Percentiles rank a stretch among this genome's conserved stretches.
Evolutionary conservation across 2,797 vertebrate genomes (phyloP).

Genomic region (Fringilla coelebs): DNA sequence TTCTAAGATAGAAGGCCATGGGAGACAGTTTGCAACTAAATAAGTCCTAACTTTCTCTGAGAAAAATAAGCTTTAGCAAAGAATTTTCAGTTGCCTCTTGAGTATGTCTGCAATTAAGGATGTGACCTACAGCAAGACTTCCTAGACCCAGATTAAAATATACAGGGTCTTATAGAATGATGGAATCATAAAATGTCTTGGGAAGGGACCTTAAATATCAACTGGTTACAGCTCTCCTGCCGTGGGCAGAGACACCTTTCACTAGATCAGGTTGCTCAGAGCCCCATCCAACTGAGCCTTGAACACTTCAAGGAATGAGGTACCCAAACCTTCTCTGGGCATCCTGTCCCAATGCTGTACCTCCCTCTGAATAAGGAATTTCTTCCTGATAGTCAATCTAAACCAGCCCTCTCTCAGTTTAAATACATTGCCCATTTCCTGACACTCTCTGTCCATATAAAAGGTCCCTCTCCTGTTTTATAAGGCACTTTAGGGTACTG

Average conservation of each 20-base stretch:
- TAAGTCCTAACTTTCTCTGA: background rate
- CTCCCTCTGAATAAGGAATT: background rate
- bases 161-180: background rate
- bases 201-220: background rate
- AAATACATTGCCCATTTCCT: background rate
- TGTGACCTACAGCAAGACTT: background rate
- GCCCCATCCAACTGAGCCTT: no score
- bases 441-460: background rate
- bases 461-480: background rate
- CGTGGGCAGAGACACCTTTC: background rate
- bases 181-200: background rate
- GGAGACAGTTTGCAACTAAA: background rate
- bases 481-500: background rate
- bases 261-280: background rate
- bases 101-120: background rate
- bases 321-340: background rate
- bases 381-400: background rate
- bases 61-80: background rate
- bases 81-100: background rate
- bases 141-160: background rate
- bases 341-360: background rate
- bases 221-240: background rate
- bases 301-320: background rate
- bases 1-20: background rate
- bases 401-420: background rate